Percentiles rank a stretch among this genome's conserved stretches.
Evolutionary conservation across 2,797 vertebrate species (phyloP).

Genomic region (Potorous gilbertii): DNA sequence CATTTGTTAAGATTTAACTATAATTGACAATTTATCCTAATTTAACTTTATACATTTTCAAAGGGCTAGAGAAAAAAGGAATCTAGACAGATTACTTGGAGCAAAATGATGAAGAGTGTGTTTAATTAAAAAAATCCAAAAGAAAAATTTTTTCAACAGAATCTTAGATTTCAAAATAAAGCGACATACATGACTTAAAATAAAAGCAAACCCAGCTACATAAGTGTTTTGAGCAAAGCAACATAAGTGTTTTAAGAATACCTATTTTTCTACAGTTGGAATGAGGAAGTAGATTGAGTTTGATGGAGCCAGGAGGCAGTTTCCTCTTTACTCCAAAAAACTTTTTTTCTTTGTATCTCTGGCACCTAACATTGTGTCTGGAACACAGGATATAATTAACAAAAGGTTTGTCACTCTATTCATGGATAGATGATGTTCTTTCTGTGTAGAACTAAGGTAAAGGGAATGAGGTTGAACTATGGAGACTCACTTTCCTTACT

Average conservation of each 20-base stretch:
- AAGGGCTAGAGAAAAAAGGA: conserved; percentile 51
- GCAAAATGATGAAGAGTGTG: conserved; percentile 45
- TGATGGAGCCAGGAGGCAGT: neutral
- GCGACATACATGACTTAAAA: neutral
- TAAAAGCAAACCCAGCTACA: neutral
- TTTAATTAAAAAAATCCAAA: conserved; percentile 47
- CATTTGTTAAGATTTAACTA: conserved; percentile 77
- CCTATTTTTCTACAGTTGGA: neutral
- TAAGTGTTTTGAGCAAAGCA: neutral
- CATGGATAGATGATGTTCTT: neutral
- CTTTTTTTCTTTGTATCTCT: neutral
- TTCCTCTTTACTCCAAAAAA: neutral
- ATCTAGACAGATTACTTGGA: conserved; percentile 54
- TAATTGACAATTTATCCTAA: conserved; percentile 74
- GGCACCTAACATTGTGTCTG: neutral
- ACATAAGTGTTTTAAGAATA: neutral
- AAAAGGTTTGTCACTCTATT: neutral
- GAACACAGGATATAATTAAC: neutral
- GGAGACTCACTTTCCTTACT: neutral
- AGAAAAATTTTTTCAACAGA: conserved; percentile 55
- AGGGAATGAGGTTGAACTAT: neutral
- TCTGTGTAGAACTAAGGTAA: neutral
- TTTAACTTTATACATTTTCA: conserved; percentile 78
- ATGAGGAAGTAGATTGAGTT: neutral
- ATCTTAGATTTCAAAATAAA: conserved; percentile 32